Evolutionary conservation across 2,888 invertebrate species (phyloP), one percentile per base, ranked within the genome.

Genomic region (Hydropsyche betteni): DNA sequence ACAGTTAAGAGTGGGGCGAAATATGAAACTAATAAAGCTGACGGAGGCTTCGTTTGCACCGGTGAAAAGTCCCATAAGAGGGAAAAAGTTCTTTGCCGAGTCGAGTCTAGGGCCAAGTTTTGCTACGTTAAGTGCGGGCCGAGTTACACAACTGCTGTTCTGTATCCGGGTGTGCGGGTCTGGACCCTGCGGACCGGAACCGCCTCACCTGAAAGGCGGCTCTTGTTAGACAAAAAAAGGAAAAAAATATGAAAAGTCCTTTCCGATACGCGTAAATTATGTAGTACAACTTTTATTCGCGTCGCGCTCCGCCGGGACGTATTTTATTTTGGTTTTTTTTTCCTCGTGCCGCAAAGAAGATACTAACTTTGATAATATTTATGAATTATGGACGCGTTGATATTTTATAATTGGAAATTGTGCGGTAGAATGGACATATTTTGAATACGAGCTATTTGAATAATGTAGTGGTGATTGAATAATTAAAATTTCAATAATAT

Each of bases 11-110:
- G 55, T 36, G 10, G 53, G 34, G 8, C 38, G 72, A 72, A 72
- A 72, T 72, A 72, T 72, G 72, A 58, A 72, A 72, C 72, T 72
- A 72, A 72, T 72, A 72, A 72, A 53, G 72, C 61, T 72, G 72
- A 72, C 36, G 64, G 33, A 53, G 34, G 70, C 14, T 53, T 70
- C n/a, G 24, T 34, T 24, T 55, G 50, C 24, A 44, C 50, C 53
- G 70, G 53, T 51, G 70, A 50, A 70, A 70, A 70, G 70, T 70
- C 64, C 64, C 36, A 7, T 6, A 34, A 64, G 64, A 64, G 64
- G 64, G 34, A 64, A 64, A 64, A 64, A 24, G 24, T 64, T n/a
- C 8, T 14, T 16, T 24, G 14, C 16, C 16, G 24, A 24, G 16
- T 24, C 24, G 16, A 58, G 16, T 58, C 24, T 24, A 8, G 64